Evolutionary conservation across 2,888 invertebrate genomes (phyloP).

Genomic region (Sarcophaga subvicina): DNA sequence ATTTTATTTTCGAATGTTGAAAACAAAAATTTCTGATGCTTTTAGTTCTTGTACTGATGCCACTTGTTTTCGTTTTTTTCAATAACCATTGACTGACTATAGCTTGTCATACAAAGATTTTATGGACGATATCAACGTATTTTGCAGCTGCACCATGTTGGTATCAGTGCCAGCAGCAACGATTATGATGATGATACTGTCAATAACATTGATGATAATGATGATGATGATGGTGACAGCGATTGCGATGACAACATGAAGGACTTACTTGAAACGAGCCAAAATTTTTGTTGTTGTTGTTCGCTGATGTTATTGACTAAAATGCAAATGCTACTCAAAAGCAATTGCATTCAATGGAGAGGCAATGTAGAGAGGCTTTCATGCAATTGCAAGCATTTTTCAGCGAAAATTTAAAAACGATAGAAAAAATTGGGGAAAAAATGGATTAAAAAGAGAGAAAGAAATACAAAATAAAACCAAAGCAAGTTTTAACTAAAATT

Average conservation of each 20-base stretch:
- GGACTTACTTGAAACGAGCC: conserved; percentile 23
- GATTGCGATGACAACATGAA: conserved; percentile 40
- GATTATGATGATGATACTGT: neutral
- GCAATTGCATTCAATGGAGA: conserved; percentile 54
- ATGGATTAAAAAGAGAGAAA: neutral
- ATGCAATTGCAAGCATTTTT: conserved; percentile 53
- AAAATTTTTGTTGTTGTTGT: conserved; percentile 51
- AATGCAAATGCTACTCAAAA: conserved; percentile 66
- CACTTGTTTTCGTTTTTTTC: neutral
- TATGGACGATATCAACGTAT: neutral
- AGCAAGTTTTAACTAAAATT: no score
- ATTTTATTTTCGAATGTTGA: neutral
- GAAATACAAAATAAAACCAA: no score
- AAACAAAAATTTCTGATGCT: neutral
- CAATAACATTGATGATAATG: conserved; percentile 7
- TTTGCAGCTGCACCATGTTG: conserved; percentile 1
- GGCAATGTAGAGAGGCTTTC: conserved; percentile 10
- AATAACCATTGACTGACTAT: conserved; percentile 4
- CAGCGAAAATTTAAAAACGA: neutral
- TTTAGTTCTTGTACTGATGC: neutral
- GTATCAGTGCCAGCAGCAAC: neutral
- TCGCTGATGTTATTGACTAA: conserved; percentile 57
- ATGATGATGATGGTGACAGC: conserved; percentile 7
- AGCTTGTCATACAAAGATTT: conserved; percentile 5
- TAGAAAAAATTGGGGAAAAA: neutral